Evolutionary conservation across 2,113 vertebrate species (phyloP).

Genomic region (Salvelinus fontinalis): DNA sequence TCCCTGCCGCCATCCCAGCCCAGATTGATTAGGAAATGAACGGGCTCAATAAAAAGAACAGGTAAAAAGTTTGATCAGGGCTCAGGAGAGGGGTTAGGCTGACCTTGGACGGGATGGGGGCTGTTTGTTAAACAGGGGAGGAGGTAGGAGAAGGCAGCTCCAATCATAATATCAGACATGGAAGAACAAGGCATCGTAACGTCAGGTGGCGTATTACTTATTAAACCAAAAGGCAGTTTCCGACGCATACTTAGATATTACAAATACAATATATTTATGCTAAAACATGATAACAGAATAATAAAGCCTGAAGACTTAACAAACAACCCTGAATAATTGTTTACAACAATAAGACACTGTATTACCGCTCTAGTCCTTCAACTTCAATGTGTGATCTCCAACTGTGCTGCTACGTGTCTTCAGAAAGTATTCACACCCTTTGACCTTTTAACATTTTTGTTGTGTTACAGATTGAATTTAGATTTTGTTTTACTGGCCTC

Average conservation of each 20-base stretch:
- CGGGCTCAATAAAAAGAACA: background rate
- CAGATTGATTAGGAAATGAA: conserved; percentile 12
- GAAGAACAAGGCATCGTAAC: conserved; percentile 15
- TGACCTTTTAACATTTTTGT: no score
- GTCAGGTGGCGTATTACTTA: conserved; percentile 24
- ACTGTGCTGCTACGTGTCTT: no score
- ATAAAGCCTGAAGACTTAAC: background rate
- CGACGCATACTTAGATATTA: background rate
- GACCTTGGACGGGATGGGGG: background rate
- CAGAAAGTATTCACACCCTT: no score
- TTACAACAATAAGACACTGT: background rate
- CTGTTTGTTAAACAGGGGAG: background rate
- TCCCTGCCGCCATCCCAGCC: background rate
- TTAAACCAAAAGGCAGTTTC: conserved; percentile 14
- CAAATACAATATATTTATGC: background rate
- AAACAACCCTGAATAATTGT: background rate
- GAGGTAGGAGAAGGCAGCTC: background rate
- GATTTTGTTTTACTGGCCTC: no score
- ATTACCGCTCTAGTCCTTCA: background rate
- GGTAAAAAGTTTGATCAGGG: conserved; percentile 1
- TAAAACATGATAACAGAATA: background rate
- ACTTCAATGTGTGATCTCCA: background rate
- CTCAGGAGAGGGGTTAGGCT: background rate
- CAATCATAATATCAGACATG: background rate
- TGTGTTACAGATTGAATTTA: no score